Conservation (phyloP, 2,113 vertebrate genomes). For the Grantiella picta region DNA sequence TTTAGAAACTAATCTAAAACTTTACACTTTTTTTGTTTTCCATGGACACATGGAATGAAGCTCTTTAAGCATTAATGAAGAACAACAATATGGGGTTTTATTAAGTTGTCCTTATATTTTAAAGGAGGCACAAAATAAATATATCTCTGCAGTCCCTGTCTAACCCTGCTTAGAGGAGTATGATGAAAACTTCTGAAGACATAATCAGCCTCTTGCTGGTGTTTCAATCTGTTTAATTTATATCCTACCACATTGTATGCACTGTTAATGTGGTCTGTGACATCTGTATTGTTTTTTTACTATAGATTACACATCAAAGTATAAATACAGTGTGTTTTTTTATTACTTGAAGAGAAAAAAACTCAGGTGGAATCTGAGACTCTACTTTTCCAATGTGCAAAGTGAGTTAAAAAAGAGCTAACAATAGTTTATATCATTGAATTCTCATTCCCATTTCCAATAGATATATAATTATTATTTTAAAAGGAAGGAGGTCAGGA, state of each 20-base stretch:
- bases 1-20: neutral
- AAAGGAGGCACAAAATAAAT: neutral
- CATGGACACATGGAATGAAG: neutral
- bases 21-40: neutral
- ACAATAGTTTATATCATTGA: neutral
- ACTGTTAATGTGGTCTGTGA: neutral
- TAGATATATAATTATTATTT: neutral
- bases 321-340: neutral
- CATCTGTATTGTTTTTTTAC: neutral
- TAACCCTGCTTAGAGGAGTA: neutral
- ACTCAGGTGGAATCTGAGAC: neutral
- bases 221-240: constrained; percentile 6
- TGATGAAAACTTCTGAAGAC: neutral
- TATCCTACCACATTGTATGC: neutral
- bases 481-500: neutral
- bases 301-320: neutral
- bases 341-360: neutral
- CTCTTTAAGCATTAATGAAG: constrained; percentile 30
- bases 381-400: neutral
- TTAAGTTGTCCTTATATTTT: neutral
- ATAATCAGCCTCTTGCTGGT: neutral
- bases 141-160: neutral
- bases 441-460: neutral
- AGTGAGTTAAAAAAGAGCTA: neutral
- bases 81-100: neutral